Evolutionary conservation across 2,888 invertebrate species (phyloP), one percentile per base, ranked within the genome.

Genomic region (Campaea margaritaria): DNA sequence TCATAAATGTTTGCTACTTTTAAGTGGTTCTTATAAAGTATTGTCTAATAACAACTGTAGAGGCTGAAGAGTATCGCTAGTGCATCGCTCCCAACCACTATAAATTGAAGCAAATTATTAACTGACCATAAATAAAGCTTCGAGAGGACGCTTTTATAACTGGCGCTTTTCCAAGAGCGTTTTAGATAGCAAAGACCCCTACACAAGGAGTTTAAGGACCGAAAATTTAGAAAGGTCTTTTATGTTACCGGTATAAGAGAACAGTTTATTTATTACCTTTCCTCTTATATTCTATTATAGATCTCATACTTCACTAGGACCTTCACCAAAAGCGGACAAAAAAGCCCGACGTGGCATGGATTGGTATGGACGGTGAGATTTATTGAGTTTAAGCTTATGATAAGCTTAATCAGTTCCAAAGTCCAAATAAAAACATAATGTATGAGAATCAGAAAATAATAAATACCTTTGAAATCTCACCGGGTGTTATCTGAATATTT

Each of bases 41-140:
- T 41, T 54, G 31, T 46, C 12, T 38, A 45, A 56, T 44, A 41
- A 60, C 56, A 56, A 38, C 34, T 45, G 39, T 15, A 45, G 50
- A 60, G 43, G 58, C 51, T 56, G 51, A 50, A 50, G 34, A 49
- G 56, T 57, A 57, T 60, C 51, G 58, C 52, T 41, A 50, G 59
- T 44, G 45, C 58, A 48, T 59, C 54, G 60, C 44, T 62, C 48
- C 14, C 27, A 36, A 16, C 42, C 14, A 45, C 45, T 58, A 83
- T 84, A 84, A 83, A 88, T 86, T 84, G 86, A 86, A 88, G 84
- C 81, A 86, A 87, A 87, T 86, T 86, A 90, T 89, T 87, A 89
- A 88, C 85, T 79, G 75, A 82, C 78, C 68, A 89, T 90, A 89
- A 90, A 89, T 87, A 89, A 84, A 75, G 79, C 71, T 81, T 81